Evolutionary conservation across 2,888 invertebrate species (phyloP).

Genomic region (Drosophila macrospina): DNA sequence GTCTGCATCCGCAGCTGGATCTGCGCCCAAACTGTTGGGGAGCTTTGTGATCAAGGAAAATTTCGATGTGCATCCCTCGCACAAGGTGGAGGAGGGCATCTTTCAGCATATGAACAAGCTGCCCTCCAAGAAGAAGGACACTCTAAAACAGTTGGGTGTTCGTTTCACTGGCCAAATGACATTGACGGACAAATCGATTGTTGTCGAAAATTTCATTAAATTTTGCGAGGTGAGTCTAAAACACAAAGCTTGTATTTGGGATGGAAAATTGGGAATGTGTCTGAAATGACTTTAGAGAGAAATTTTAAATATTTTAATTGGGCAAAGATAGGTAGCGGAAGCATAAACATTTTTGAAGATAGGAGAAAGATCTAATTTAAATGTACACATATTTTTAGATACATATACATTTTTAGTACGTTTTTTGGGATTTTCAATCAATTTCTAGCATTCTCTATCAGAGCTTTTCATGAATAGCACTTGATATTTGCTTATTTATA

Average conservation of each 20-base stretch:
- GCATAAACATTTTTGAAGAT: background rate
- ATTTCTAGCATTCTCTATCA: slow-evolving; percentile 17
- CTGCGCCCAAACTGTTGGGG: slow-evolving; percentile 82
- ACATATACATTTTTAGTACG: background rate
- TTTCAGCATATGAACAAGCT: slow-evolving; percentile 85
- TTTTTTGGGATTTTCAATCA: slow-evolving; percentile 15
- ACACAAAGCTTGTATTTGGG: no score
- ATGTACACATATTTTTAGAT: no score
- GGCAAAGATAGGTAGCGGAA: background rate
- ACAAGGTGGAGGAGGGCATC: slow-evolving; percentile 85
- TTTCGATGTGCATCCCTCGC: slow-evolving; percentile 85
- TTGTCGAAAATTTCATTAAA: slow-evolving; percentile 85
- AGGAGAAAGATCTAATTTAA: background rate
- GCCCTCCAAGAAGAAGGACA: slow-evolving; percentile 85
- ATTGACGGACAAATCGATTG: slow-evolving; percentile 85
- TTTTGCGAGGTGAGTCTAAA: slow-evolving; percentile 83
- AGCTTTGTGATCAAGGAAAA: slow-evolving; percentile 84
- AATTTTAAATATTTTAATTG: slow-evolving; percentile 3
- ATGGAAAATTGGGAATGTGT: background rate
- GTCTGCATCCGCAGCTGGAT: slow-evolving; percentile 60
- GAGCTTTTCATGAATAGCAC: slow-evolving; percentile 1
- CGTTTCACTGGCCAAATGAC: slow-evolving; percentile 85
- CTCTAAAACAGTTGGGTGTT: slow-evolving; percentile 84
- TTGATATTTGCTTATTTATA: slow-evolving; percentile 11
- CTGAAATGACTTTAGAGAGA: background rate